Evolutionary conservation across 2,113 vertebrate genomes (phyloP).

Genomic region (Varanus komodoensis): DNA sequence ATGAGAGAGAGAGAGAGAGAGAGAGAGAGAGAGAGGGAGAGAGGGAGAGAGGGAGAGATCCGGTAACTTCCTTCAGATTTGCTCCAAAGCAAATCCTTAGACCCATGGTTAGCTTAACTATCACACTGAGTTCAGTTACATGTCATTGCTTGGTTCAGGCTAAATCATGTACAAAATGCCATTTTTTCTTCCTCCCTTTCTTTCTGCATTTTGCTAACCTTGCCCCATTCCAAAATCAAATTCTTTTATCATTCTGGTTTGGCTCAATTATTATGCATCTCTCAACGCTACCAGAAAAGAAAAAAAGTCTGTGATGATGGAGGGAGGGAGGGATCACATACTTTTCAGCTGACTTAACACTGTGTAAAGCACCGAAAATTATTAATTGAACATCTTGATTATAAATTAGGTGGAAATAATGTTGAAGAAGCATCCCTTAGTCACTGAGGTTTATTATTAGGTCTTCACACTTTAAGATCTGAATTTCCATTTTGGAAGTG

Average conservation of each 20-base stretch:
- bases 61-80: not conserved
- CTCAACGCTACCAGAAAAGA: conserved; percentile 73
- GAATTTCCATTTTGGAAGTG: conserved; percentile 71
- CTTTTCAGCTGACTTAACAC: conserved; percentile 85
- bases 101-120: not conserved
- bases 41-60: not conserved
- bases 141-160: not conserved
- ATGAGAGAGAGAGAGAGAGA: not conserved
- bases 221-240: conserved; percentile 33
- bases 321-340: conserved; percentile 77
- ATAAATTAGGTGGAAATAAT: conserved; percentile 87
- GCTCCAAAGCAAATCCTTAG: not conserved
- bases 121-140: not conserved
- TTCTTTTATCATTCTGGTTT: conserved; percentile 60
- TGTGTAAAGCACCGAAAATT: conserved; percentile 80
- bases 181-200: not conserved
- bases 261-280: conserved; percentile 79
- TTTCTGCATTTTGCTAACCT: conserved; percentile 68
- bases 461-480: conserved; percentile 73
- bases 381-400: conserved; percentile 87
- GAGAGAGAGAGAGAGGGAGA: not conserved
- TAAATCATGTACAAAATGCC: conserved; percentile 32
- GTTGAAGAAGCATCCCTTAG: conserved; percentile 82
- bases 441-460: conserved; percentile 82
- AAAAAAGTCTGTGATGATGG: conserved; percentile 66